Conservation (phyloP, 2,113 vertebrate genomes). For the Chionodraco myersi region DNA sequence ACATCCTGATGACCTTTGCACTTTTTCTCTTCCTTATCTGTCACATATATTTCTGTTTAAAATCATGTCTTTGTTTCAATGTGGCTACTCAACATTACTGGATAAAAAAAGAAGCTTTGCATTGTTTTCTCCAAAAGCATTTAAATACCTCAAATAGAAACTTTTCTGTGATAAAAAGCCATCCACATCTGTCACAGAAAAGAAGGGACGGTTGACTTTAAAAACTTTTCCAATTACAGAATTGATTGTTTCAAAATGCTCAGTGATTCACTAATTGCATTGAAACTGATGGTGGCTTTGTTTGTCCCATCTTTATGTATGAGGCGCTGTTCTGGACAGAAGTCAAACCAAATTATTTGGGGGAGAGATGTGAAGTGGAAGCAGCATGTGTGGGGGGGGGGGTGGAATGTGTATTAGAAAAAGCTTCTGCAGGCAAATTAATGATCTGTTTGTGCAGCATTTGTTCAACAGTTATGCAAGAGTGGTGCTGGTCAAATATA, state of each 20-base stretch:
- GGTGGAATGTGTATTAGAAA: constrained; percentile 4
- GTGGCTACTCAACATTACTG: neutral
- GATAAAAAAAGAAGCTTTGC: neutral
- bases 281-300: constrained; percentile 13
- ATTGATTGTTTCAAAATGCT: constrained; percentile 27
- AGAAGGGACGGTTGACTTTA: neutral
- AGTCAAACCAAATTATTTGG: constrained; percentile 19
- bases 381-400: neutral
- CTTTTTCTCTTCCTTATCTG: neutral
- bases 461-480: neutral
- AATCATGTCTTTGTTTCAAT: neutral
- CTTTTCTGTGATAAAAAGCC: neutral
- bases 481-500: neutral
- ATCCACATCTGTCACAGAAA: neutral
- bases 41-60: constrained; percentile 17
- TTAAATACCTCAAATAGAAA: constrained; percentile 4
- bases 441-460: constrained; percentile 12
- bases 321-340: constrained; percentile 2
- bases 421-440: constrained; percentile 18
- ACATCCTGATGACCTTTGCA: constrained; percentile 20
- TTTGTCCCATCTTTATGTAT: constrained; percentile 27
- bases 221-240: constrained; percentile 42
- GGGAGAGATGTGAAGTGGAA: neutral
- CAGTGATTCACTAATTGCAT: constrained; percentile 30
- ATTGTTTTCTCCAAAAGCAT: neutral